phyloP scores from a whole-genome alignment of 2,113 vertebrate genomes.

The Phasianus colchicus region DNA sequence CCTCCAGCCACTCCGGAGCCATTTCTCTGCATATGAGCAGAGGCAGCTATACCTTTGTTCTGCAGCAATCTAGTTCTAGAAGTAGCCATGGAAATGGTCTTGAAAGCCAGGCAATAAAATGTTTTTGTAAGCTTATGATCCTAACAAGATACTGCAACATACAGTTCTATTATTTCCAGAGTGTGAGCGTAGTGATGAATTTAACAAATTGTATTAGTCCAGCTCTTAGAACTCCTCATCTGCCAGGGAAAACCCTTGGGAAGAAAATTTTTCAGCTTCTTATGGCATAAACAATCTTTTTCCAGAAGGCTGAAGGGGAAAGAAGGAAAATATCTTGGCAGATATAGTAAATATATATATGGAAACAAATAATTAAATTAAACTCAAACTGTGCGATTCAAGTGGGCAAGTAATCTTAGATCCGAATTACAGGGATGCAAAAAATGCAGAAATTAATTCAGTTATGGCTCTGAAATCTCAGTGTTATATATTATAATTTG shows the following conservation, averaged over 20 bases:
- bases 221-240: neutral
- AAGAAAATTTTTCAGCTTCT: neutral
- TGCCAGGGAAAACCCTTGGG: neutral
- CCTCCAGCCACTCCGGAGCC: neutral
- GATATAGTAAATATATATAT: neutral
- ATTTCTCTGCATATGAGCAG: neutral
- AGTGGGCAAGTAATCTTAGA: neutral
- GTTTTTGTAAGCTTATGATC: neutral
- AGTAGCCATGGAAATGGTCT: neutral
- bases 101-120: neutral
- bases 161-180: neutral
- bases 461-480: neutral
- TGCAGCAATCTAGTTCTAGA: neutral
- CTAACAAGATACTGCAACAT: neutral
- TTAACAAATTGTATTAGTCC: neutral
- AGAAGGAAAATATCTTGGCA: neutral
- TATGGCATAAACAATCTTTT: neutral
- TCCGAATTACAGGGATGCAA: neutral
- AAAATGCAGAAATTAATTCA: neutral
- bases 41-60: neutral
- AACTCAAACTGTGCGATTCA: rapidly evolving
- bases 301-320: neutral
- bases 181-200: neutral
- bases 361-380: neutral
- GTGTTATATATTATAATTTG: neutral